Conservation (phyloP, 2,888 invertebrate genomes). For the Amphipyra berbera region DNA sequence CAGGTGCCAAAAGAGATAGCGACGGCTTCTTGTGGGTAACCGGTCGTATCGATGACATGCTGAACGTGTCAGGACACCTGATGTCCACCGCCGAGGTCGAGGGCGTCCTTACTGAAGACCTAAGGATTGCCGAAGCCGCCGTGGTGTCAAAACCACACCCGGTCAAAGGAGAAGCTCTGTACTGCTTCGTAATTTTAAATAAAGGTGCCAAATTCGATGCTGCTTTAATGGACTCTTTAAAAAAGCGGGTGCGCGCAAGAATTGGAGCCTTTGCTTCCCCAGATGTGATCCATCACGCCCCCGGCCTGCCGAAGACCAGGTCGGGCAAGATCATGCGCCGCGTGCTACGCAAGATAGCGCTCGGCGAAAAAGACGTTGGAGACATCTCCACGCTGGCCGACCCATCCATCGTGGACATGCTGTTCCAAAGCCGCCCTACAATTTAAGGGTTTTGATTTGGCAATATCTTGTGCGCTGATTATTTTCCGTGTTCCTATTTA, state of each 20-base stretch:
- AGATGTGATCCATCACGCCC: slow-evolving; percentile 98
- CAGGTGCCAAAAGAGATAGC: slow-evolving; percentile 96
- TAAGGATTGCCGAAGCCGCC: slow-evolving; percentile 96
- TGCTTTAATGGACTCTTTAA: slow-evolving; percentile 92
- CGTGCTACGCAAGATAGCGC: slow-evolving; percentile 97
- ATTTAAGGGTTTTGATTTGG: slow-evolving; percentile 4
- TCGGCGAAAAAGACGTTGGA: slow-evolving; percentile 96
- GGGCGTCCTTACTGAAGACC: slow-evolving; percentile 94
- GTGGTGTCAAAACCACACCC: slow-evolving; percentile 98
- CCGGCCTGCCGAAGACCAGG: slow-evolving; percentile 98
- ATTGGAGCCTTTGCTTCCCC: slow-evolving; percentile 99
- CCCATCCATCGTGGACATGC: slow-evolving; percentile 94
- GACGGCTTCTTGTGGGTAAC: slow-evolving; percentile 99
- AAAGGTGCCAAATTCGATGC: slow-evolving; percentile 93
- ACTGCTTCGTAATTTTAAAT: slow-evolving; percentile 98
- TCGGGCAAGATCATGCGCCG: slow-evolving; percentile 99
- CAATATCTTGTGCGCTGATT: slow-evolving; percentile 12
- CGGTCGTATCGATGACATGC: slow-evolving; percentile 99
- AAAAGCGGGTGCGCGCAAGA: slow-evolving; percentile 94
- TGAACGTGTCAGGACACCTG: slow-evolving; percentile 99
- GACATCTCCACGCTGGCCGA: slow-evolving; percentile 98
- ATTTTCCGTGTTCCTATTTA: slow-evolving; percentile 41
- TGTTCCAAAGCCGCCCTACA: slow-evolving; percentile 88
- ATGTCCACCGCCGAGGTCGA: slow-evolving; percentile 99
- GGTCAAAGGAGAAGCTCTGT: slow-evolving; percentile 98